Conservation (phyloP, 2,888 invertebrate species). For the Corythucha ciliata region DNA sequence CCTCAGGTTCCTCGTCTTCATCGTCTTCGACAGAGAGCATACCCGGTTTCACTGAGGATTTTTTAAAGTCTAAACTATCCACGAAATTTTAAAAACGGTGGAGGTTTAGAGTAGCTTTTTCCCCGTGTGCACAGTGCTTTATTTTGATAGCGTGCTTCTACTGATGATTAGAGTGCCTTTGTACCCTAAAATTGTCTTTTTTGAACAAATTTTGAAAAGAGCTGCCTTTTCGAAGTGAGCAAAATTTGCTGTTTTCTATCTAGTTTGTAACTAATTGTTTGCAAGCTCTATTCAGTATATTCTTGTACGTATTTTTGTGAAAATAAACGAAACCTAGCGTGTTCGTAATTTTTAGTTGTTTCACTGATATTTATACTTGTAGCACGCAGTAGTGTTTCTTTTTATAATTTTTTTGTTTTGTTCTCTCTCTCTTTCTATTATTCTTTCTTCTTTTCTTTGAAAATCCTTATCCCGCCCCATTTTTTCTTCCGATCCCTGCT, state of each 20-base stretch:
- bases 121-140: no score
- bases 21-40: slow-evolving; percentile 39
- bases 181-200: background rate
- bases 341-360: background rate
- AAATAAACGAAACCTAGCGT: background rate
- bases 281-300: background rate
- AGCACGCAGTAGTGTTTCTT: slow-evolving; percentile 2
- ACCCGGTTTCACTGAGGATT: slow-evolving; percentile 43
- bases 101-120: no score
- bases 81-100: slow-evolving; percentile 31
- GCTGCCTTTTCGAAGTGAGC: no score
- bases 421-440: background rate
- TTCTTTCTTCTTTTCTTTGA: slow-evolving; percentile 20
- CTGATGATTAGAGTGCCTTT: no score
- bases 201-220: background rate
- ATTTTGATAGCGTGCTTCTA: no score
- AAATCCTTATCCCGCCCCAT: slow-evolving; percentile 6
- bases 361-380: background rate
- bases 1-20: slow-evolving; percentile 32
- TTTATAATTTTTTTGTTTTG: slow-evolving; percentile 26
- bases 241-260: background rate
- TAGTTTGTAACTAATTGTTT: background rate
- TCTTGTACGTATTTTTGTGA: background rate
- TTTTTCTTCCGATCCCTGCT: slow-evolving; percentile 13
- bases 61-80: slow-evolving; percentile 30